These are phyloP conservation scores for Phasianus colchicus DNA, from an alignment of 2,113 vertebrate genomes.

Conservation along the genomic window DNA sequence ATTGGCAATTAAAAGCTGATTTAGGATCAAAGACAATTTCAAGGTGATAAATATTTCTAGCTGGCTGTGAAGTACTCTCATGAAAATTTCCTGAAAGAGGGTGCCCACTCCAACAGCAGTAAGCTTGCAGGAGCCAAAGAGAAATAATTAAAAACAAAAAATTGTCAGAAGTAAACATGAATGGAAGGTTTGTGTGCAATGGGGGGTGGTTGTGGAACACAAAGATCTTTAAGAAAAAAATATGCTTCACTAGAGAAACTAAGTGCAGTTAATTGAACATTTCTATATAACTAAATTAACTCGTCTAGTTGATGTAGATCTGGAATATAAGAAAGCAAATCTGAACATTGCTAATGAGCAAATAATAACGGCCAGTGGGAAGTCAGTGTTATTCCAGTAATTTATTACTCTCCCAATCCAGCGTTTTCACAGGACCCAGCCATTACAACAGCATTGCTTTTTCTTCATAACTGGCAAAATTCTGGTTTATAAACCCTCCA, in stretches of 20 bases:
- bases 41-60: constrained; percentile 74
- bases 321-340: neutral
- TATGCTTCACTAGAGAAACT: neutral
- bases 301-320: neutral
- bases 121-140: neutral
- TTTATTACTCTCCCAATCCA: neutral
- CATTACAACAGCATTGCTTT: neutral
- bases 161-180: neutral
- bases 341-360: neutral
- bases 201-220: neutral
- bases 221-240: neutral
- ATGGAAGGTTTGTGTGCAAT: neutral
- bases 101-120: neutral
- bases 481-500: neutral
- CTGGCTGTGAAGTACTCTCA: constrained; percentile 28
- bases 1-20: constrained; percentile 77
- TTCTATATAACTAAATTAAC: neutral
- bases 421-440: neutral
- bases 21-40: constrained; percentile 75
- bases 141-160: neutral
- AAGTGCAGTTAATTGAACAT: neutral
- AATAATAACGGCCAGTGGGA: neutral
- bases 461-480: neutral
- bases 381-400: neutral
- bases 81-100: constrained; percentile 14